Base-by-base conservation (phyloP, 2,113 vertebrate genomes). In the Odocoileus hemionus region DNA sequence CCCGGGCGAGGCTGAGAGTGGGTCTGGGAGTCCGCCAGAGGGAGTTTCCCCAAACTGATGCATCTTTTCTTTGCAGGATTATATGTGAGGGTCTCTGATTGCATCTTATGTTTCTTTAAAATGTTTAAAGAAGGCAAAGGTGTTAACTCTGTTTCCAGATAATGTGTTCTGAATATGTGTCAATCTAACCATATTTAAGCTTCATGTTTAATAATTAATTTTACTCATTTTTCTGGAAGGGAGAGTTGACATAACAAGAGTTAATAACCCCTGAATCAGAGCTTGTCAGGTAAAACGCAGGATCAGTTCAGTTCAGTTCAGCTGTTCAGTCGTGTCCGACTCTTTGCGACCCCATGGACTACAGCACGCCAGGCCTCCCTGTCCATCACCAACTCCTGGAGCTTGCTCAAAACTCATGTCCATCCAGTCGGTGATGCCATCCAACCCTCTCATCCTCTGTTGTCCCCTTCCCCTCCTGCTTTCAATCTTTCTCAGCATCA, bases 311-410 rank as follows among this genome's bases (percentile, higher is more conserved):
- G 54, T 55, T 55, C 14, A 36, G 64, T 67, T 67, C 33, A 36
- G 33, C 4, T 0, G 8, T 7, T 67, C 16, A 36, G 64, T n/a
- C 8, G 8, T 19, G 17, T 21, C 9, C 2, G 4, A 36, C 64
- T 70, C 64, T 21, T 36, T 36, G 33, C 4, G 4, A 70, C 64
- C 33, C 64, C 64, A 36, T 5, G 64, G 64, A 36, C 64, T 21
- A n/a, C 64, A 36, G 64, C 4, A 21, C 8, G 2, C n/a, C 33
- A 36, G 64, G n/a, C 64, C n/a, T 70, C 64, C 64, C n/a, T 70
- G n/a, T 70, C n/a, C n/a, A 5, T 70, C n/a, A 70, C 17, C 67
- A 70, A 23, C 67, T 70, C 67, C 67, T 21, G n/a, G 67, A 70
- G 67, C 19, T 70, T 70, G n/a, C n/a, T 70, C 19, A 70, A 36